Evolutionary conservation across 2,888 invertebrate species (phyloP).

Genomic region (Tiliacea aurago): DNA sequence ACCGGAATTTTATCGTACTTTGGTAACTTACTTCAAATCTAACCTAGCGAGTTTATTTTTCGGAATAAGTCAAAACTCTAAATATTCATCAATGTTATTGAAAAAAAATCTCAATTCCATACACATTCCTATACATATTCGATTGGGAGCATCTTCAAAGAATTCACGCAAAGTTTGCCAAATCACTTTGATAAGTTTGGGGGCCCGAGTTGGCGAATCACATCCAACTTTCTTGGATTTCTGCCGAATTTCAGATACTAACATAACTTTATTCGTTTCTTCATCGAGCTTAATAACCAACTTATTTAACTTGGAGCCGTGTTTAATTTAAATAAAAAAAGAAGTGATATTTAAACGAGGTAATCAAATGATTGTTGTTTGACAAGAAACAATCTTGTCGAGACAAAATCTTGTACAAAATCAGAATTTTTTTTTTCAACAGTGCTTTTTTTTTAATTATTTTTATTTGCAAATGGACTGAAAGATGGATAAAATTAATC

Average conservation of each 20-base stretch:
- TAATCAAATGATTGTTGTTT: constrained; percentile 36
- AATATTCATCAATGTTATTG: constrained; percentile 14
- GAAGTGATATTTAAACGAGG: constrained; percentile 48
- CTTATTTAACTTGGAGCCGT: constrained; percentile 69
- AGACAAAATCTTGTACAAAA: too few relatives aligned
- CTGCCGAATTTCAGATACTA: constrained; percentile 81
- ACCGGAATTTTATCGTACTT: constrained; percentile 22
- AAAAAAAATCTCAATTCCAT: constrained; percentile 62
- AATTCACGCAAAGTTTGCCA: constrained; percentile 84
- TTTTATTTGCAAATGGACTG: background rate
- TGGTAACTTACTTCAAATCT: constrained; percentile 8
- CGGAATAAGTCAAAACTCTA: background rate
- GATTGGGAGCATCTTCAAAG: constrained; percentile 76
- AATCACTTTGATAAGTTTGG: constrained; percentile 86
- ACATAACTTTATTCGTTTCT: constrained; percentile 80
- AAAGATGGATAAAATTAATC: background rate
- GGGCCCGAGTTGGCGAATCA: constrained; percentile 78
- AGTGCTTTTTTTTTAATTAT: too few relatives aligned
- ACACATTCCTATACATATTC: constrained; percentile 67
- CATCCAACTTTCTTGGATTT: constrained; percentile 84
- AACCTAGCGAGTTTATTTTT: constrained; percentile 3
- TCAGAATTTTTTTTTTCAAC: too few relatives aligned
- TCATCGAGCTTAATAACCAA: constrained; percentile 76
- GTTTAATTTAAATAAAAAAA: constrained; percentile 67
- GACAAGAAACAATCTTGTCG: constrained; percentile 4